A percentile compares a stretch with the other conserved stretches of the same genome.
Conservation (phyloP, 2,797 vertebrate genomes). For the Macrochelys suwanniensis region DNA sequence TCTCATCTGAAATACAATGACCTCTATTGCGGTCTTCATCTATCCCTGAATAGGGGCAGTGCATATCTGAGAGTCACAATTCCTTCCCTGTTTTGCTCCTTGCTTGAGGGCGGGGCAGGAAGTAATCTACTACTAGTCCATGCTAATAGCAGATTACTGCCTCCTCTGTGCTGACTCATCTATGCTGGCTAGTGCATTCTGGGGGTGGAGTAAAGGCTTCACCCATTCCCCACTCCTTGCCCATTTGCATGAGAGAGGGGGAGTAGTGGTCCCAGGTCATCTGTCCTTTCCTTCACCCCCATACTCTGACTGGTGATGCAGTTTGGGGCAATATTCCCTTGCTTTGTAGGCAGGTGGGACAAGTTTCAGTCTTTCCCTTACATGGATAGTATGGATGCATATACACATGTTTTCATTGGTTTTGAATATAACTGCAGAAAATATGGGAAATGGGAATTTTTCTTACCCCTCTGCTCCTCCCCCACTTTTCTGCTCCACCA, state of each 20-base stretch:
- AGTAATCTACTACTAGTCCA: background rate
- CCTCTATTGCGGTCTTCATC: background rate
- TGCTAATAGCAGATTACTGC: background rate
- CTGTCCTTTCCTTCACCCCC: background rate
- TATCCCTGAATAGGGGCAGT: background rate
- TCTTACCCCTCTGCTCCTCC: background rate
- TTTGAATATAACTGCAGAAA: background rate
- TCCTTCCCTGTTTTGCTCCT: background rate
- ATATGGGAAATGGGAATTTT: background rate
- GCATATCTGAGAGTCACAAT: background rate
- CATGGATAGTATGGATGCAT: background rate
- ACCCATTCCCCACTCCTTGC: background rate
- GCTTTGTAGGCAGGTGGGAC: background rate
- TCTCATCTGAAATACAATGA: background rate
- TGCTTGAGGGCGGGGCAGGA: background rate
- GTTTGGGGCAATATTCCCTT: background rate
- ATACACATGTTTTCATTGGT: background rate
- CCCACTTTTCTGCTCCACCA: background rate
- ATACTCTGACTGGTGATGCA: too few relatives aligned
- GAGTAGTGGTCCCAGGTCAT: background rate
- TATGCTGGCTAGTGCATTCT: background rate
- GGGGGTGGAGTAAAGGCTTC: background rate
- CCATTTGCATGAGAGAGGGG: background rate
- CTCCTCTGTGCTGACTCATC: background rate
- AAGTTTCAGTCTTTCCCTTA: background rate